Percentiles rank a stretch among this genome's conserved stretches.
Evolutionary conservation across 2,888 invertebrate species (phyloP).

Genomic region (Heliconius hortense): DNA sequence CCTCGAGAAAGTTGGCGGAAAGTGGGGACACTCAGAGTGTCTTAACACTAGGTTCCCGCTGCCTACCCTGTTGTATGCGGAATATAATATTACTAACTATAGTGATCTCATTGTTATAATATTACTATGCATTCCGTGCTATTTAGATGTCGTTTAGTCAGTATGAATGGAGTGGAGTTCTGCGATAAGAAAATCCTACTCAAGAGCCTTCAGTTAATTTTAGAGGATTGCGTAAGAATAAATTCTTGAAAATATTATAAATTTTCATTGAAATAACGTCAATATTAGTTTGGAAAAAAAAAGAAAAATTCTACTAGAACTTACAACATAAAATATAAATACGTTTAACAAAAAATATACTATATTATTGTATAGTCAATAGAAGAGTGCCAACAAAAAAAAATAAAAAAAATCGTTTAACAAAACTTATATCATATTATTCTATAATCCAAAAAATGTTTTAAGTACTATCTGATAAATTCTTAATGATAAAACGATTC

Average conservation of each 20-base stretch:
- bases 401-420: neutral
- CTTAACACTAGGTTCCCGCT: too few relatives aligned
- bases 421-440: neutral
- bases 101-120: neutral
- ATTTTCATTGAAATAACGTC: neutral
- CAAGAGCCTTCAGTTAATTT: conserved; percentile 8
- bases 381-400: too few relatives aligned
- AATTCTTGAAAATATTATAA: neutral
- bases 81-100: too few relatives aligned
- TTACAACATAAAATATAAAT: too few relatives aligned
- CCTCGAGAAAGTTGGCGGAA: too few relatives aligned
- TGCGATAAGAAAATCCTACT: conserved; percentile 27
- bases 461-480: conserved; percentile 12
- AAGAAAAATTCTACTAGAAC: neutral
- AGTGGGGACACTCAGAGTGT: too few relatives aligned
- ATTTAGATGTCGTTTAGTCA: conserved; percentile 19
- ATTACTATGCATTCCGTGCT: neutral
- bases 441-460: neutral
- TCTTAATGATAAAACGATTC: conserved; percentile 25
- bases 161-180: conserved; percentile 22
- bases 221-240: conserved; percentile 6
- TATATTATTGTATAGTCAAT: neutral
- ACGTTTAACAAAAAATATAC: neutral
- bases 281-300: neutral
- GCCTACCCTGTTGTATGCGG: too few relatives aligned